These are phyloP conservation scores for Leptinotarsa peninsularis DNA, from an alignment of 2,888 invertebrate species.

Conservation along the genomic window DNA sequence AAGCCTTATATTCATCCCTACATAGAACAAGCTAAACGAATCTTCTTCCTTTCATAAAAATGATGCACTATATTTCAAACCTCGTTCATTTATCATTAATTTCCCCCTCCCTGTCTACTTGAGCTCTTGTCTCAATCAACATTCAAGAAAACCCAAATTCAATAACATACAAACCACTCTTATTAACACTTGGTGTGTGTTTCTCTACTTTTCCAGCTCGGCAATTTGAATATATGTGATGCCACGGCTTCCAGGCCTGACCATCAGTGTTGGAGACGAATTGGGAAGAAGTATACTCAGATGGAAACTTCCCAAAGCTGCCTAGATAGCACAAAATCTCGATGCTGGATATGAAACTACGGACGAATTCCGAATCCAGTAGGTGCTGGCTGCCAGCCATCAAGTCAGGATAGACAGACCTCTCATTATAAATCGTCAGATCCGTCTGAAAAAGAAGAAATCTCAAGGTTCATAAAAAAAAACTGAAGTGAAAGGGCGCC, in stretches of 20 bases:
- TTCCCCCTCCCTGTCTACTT: too few species aligned
- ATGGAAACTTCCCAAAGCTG: conserved; percentile 57
- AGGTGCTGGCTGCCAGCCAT: conserved; percentile 62
- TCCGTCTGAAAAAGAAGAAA: conserved; percentile 41
- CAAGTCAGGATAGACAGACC: conserved; percentile 59
- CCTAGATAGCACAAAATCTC: conserved; percentile 64
- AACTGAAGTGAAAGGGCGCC: too few species aligned
- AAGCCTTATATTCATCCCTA: too few species aligned
- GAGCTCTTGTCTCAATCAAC: background rate
- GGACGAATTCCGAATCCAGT: conserved; percentile 63
- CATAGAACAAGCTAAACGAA: too few species aligned
- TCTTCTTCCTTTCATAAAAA: too few species aligned
- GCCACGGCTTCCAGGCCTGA: conserved; percentile 65
- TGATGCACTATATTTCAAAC: too few species aligned
- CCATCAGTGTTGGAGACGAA: conserved; percentile 58
- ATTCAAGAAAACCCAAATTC: conserved; percentile 14
- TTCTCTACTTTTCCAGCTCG: conserved; percentile 60
- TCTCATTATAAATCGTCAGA: conserved; percentile 52
- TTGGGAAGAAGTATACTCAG: conserved; percentile 57
- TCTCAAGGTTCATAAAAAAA: background rate
- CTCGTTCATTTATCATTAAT: too few species aligned
- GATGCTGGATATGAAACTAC: conserved; percentile 63
- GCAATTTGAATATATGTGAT: conserved; percentile 66
- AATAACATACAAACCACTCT: conserved; percentile 46
- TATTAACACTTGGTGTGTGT: conserved; percentile 63